A percentile compares a stretch with the other conserved stretches of the same genome.
phyloP scores from a whole-genome alignment of 2,797 vertebrate genomes.

The Uromys caudimaculatus region DNA sequence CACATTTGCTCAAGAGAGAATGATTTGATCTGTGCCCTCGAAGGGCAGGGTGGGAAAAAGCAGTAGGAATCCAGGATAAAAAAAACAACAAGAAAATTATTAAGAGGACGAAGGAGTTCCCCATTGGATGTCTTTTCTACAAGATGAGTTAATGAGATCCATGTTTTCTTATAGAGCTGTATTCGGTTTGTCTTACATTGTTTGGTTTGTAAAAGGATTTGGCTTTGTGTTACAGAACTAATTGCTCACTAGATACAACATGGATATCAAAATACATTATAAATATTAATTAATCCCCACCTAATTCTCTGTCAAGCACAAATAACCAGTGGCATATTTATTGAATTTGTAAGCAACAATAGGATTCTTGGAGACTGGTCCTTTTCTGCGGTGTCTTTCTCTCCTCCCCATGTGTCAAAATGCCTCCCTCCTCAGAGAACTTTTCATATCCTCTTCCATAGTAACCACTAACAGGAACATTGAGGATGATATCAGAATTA shows the following conservation, averaged over 20 bases:
- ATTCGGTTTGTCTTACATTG: conserved; percentile 79
- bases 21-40: conserved; percentile 64
- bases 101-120: not conserved
- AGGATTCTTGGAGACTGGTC: conserved; percentile 62
- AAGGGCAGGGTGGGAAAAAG: not conserved
- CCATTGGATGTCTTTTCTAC: conserved; percentile 35
- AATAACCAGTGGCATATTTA: conserved; percentile 81
- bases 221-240: conserved; percentile 82
- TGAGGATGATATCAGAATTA: not conserved
- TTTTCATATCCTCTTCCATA: not conserved
- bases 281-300: conserved; percentile 85
- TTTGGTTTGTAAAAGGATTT: conserved; percentile 82
- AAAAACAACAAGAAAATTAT: conserved; percentile 69
- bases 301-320: conserved; percentile 81
- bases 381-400: conserved; percentile 54
- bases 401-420: conserved; percentile 24
- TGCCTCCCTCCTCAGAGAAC: not conserved
- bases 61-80: not conserved
- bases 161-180: conserved; percentile 61
- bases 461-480: not conserved
- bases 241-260: conserved; percentile 84
- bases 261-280: conserved; percentile 84
- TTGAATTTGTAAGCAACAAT: conserved; percentile 74
- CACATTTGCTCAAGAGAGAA: conserved; percentile 34
- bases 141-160: conserved; percentile 73